Base-by-base conservation (phyloP, 2,888 invertebrate genomes). In the Hymenopus coronatus region DNA sequence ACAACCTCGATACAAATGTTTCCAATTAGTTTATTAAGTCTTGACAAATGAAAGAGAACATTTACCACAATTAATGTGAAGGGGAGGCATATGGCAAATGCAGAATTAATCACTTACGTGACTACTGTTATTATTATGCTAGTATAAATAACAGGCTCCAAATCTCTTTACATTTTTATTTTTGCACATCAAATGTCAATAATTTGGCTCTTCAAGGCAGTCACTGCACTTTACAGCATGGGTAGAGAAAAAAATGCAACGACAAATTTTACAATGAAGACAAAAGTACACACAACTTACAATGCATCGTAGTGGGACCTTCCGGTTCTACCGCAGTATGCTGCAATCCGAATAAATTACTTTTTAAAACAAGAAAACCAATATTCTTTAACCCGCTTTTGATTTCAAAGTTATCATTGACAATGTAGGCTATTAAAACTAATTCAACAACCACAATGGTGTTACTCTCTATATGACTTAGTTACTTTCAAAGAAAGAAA, bases 231-330 rank as follows among this genome's bases (percentile, higher is more conserved):
- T 87, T 87, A 87, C 89, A 89, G 89, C 81, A 89, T 54, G 89
- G 85, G 89, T 83, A 87, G 87, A 89, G 89, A 89, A 89, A 87
- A 87, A 82, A 89, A 87, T 88, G 88, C 88, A 89, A 90, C 88
- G 88, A 90, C 90, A 90, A 90, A 89, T 90, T 89, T 90, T 90
- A 90, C 90, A 90, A 90, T 90, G 85, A 89, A 90, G 88, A 90
- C 90, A 90, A 88, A 87, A 89, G 28, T 89, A 90, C 90, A 90
- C 89, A 90, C 90, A 90, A 90, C 90, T 89, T 87, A 70, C 54
- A 70, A 70, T 70, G 54, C 54, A 70, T 70, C 20, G 54, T 20
- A 70, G 54, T 70, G 54, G 20, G 54, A 20, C 20, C 25, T 70
- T 70, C 20, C 54, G 25, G 40, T 40, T 70, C 54, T 70, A 70